Evolutionary conservation across 2,113 vertebrate genomes (phyloP).

Genomic region (Poeciliopsis occidentalis): DNA sequence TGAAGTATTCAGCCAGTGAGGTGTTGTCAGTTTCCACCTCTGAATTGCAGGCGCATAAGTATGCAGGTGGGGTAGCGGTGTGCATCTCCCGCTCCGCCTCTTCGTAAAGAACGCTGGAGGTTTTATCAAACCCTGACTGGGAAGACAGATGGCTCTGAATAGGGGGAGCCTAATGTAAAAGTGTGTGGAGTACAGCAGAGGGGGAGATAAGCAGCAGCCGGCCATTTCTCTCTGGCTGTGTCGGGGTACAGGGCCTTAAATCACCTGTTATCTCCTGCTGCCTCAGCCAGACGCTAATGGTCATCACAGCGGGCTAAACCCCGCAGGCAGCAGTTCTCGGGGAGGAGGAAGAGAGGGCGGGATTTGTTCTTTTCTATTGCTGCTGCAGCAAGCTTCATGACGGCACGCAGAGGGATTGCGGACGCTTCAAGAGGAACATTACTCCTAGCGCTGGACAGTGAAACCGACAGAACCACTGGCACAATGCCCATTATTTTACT

Average conservation of each 20-base stretch:
- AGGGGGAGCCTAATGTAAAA: constrained; percentile 79
- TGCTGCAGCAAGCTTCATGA: constrained; percentile 30
- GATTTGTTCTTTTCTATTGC: constrained; percentile 6
- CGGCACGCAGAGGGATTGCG: constrained; percentile 15
- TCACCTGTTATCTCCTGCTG: constrained; percentile 82
- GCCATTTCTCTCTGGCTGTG: constrained; percentile 73
- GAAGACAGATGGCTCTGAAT: constrained; percentile 81
- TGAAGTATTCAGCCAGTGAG: constrained; percentile 54
- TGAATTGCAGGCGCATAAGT: constrained; percentile 53
- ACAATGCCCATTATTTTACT: constrained; percentile 33
- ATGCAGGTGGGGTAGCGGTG: constrained; percentile 53
- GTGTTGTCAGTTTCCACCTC: constrained; percentile 51
- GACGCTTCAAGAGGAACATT: constrained; percentile 34
- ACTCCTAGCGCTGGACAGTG: constrained; percentile 39
- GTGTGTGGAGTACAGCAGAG: constrained; percentile 75
- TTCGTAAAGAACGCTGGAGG: constrained; percentile 56
- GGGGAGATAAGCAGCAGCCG: constrained; percentile 76
- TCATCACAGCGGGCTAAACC: constrained; percentile 72
- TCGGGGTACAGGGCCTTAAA: constrained; percentile 77
- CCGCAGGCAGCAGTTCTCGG: constrained; percentile 45
- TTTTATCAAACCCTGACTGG: constrained; percentile 78
- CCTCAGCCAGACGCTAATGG: constrained; percentile 81
- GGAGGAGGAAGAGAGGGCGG: background rate
- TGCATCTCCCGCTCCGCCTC: constrained; percentile 48
- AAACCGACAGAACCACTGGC: constrained; percentile 6